These are phyloP conservation scores for Melospiza melodia DNA, from an alignment of 2,113 vertebrate species.

Conservation along the genomic window DNA sequence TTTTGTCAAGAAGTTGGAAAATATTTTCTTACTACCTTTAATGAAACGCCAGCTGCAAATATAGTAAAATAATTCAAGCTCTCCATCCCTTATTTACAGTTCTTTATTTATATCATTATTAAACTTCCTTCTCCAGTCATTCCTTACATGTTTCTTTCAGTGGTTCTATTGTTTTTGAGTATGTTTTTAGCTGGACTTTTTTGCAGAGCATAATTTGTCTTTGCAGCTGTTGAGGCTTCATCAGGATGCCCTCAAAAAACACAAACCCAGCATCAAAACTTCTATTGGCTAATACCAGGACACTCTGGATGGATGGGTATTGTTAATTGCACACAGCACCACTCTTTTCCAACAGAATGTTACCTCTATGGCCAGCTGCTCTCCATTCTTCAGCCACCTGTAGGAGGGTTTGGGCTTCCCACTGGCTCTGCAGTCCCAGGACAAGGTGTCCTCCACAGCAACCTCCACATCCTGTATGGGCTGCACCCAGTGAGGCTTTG, in stretches of 20 bases:
- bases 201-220: not conserved
- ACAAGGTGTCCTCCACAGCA: constrained; percentile 86
- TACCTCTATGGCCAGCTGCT: constrained; percentile 82
- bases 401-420: constrained; percentile 94
- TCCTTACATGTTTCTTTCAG: not conserved
- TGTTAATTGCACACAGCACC: not conserved
- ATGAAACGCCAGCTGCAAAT: not conserved
- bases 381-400: constrained; percentile 91
- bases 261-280: not conserved
- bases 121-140: not conserved
- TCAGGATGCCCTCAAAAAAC: not conserved
- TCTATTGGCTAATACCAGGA: no score
- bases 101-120: not conserved
- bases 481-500: constrained; percentile 94
- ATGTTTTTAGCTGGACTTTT: not conserved
- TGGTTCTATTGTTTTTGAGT: not conserved
- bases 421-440: constrained; percentile 91
- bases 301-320: not conserved
- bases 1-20: not conserved
- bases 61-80: not conserved
- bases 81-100: not conserved
- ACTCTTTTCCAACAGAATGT: not conserved
- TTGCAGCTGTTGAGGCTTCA: not conserved
- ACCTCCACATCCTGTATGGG: constrained; percentile 79
- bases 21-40: not conserved